Base-by-base conservation (phyloP, 2,888 invertebrate species). In the Meghimatium bilineatum region DNA sequence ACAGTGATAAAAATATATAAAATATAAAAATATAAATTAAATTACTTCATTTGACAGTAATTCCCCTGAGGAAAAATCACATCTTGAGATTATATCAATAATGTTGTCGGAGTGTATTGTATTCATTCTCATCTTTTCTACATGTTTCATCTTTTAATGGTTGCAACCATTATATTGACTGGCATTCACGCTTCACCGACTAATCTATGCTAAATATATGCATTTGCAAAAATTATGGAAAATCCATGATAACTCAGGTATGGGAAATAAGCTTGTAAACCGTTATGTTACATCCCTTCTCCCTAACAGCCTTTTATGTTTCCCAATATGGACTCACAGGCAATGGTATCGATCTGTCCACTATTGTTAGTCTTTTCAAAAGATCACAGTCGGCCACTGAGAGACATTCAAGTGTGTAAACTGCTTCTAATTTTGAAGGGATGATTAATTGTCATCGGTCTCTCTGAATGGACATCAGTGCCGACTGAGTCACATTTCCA, bases 361-460 rank as follows among this genome's bases (percentile, higher is more conserved):
- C 67, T 26, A 71, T 71, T 71, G 49, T 69, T 49, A 34, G 34
- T 80, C 26, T 79, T 77, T 71, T 80, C 56, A 71, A 80, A 80
- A 56, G 71, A 36, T 71, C n/a, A 34, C 12, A 34, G 80, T 32
- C 26, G 34, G 49, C 36, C 69, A 71, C 66, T 71, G 69, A 56
- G 69, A 69, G 34, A n/a, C 71, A 80, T 56, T 69, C 71, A 80
- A 71, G 69, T 71, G 80, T 36, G 71, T 69, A 80, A 80, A 80
- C 78, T 71, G 80, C 56, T 80, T 80, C 71, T 69, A 49, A 36
- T 69, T n/a, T 80, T 80, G n/a, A 56, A 80, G 71, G 34, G 67
- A 80, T 80, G 80, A 80, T 80, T 80, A 80, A 80, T 80, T 80
- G 80, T 44, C 67, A 67, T n/a, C 32, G 49, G 66, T 17, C 67